Evolutionary conservation across 2,113 vertebrate genomes (phyloP).

Genomic region (Talpa occidentalis): DNA sequence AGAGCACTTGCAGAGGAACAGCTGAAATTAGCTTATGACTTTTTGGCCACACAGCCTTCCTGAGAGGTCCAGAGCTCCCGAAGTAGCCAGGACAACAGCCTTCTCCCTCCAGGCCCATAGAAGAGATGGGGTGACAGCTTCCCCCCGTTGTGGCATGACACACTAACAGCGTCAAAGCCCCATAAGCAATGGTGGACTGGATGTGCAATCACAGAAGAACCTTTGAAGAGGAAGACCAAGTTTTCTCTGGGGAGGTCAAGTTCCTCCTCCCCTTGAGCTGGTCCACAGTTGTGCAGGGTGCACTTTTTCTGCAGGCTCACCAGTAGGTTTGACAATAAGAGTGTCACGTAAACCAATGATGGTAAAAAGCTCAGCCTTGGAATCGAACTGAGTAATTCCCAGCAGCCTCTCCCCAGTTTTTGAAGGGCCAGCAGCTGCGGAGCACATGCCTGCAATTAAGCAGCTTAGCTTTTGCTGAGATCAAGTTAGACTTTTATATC

Average conservation of each 20-base stretch:
- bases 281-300: not conserved
- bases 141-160: rapidly evolving
- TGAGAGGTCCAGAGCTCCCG: not conserved
- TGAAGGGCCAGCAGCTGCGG: slow-evolving; percentile 35
- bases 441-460: not conserved
- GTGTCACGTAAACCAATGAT: not conserved
- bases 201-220: no score
- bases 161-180: rapidly evolving
- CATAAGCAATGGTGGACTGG: not conserved
- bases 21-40: not conserved
- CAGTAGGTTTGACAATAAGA: not conserved
- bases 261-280: not conserved
- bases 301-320: not conserved
- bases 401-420: slow-evolving; percentile 35
- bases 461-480: not conserved
- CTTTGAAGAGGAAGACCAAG: not conserved
- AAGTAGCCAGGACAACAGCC: not conserved
- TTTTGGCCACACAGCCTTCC: not conserved
- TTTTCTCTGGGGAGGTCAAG: not conserved
- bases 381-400: slow-evolving; percentile 47
- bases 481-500: slow-evolving; percentile 27
- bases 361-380: not conserved
- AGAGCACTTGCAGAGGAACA: not conserved
- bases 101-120: not conserved
- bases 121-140: not conserved